phyloP scores from a whole-genome alignment of 1,140 invertebrate genomes.

The Bombus soroeensis region DNA sequence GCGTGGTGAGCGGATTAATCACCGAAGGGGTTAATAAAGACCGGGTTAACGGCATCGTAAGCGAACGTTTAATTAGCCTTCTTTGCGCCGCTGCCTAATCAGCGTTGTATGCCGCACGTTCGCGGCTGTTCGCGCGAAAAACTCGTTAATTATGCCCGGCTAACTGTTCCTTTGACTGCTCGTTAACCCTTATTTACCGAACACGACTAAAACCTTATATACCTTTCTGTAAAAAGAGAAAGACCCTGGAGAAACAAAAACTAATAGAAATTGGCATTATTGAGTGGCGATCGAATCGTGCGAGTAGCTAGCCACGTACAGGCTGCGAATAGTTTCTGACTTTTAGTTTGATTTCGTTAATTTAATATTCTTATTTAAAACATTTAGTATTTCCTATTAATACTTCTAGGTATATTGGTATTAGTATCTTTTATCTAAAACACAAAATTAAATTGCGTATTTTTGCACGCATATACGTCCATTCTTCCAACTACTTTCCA shows the following conservation, averaged over 20 bases:
- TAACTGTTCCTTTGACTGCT: slow-evolving; percentile 50
- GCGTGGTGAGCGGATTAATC: slow-evolving; percentile 26
- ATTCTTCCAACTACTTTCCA: too few species aligned
- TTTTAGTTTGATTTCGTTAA: too few species aligned
- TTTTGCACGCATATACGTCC: too few species aligned
- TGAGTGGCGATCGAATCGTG: neutral
- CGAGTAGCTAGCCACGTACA: too few species aligned
- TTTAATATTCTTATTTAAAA: too few species aligned
- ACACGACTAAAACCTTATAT: neutral
- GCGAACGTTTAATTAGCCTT: slow-evolving; percentile 51
- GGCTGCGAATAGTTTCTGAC: too few species aligned
- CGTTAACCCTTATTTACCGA: slow-evolving; percentile 48
- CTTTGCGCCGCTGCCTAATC: slow-evolving; percentile 34
- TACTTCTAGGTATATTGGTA: too few species aligned
- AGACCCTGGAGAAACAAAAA: neutral
- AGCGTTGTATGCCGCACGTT: slow-evolving; percentile 11
- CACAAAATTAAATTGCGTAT: too few species aligned
- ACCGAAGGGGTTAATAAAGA: slow-evolving; percentile 48
- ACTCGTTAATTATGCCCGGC: slow-evolving; percentile 41
- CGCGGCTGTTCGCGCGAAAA: slow-evolving; percentile 1
- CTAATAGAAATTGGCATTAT: neutral
- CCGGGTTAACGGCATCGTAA: slow-evolving; percentile 39
- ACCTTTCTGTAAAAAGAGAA: too few species aligned
- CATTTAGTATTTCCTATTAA: too few species aligned
- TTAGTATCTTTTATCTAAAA: too few species aligned